Conservation (phyloP, 23 tunicate species). For the Diplosoma virens region DNA sequence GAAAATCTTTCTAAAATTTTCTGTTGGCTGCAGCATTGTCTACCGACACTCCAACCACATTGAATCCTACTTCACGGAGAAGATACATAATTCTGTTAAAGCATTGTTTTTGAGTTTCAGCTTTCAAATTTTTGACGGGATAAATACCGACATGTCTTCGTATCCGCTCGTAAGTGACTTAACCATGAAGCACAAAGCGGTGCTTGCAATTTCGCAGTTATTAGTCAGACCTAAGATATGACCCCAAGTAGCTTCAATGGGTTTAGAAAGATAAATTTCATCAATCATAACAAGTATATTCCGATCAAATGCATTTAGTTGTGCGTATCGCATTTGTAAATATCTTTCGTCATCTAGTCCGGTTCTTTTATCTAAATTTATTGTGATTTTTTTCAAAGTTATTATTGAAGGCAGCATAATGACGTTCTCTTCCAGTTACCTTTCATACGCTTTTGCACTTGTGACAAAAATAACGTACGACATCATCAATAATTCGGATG, state of each 20-base stretch:
- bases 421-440: not conserved
- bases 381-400: constrained; percentile 13
- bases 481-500: not conserved
- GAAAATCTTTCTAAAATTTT: constrained; percentile 11
- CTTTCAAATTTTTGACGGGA: constrained; percentile 17
- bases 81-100: constrained; percentile 1
- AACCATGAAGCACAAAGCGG: constrained; percentile 19
- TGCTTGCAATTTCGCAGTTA: constrained; percentile 6
- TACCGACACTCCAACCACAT: constrained; percentile 1
- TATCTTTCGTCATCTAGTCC: constrained; percentile 1
- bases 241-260: constrained; percentile 16
- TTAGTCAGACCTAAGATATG: constrained; percentile 4
- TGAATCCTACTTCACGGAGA: constrained; percentile 5
- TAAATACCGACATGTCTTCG: not conserved
- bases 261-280: constrained; percentile 4
- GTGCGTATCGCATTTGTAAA: constrained; percentile 2
- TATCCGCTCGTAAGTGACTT: constrained; percentile 1
- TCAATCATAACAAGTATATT: constrained; percentile 6
- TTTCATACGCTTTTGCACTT: not conserved
- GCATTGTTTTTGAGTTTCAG: constrained; percentile 8
- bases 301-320: constrained; percentile 11
- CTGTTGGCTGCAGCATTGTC: constrained; percentile 23
- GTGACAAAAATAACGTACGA: not conserved
- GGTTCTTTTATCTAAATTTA: not conserved
- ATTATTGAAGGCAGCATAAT: not conserved